phyloP scores from a whole-genome alignment of 1,140 invertebrate genomes.

The Antheraea pernyi region DNA sequence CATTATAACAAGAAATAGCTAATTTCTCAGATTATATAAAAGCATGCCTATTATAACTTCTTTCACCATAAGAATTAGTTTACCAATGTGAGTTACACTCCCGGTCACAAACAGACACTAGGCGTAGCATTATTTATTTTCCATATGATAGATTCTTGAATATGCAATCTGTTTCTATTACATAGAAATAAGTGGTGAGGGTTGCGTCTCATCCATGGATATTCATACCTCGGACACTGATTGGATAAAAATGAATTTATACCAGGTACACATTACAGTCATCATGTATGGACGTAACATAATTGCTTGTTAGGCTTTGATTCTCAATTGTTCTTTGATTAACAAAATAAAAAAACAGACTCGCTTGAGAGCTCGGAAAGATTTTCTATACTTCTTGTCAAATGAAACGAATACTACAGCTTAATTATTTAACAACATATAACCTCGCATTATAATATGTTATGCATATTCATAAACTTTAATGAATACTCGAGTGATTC shows the following conservation, averaged over 20 bases:
- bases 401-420: slow-evolving; percentile 30
- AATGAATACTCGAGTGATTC: neutral
- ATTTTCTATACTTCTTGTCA: slow-evolving; percentile 44
- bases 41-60: too few species aligned
- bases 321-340: slow-evolving; percentile 71
- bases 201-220: slow-evolving; percentile 41
- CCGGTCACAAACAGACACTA: too few species aligned
- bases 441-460: slow-evolving; percentile 24
- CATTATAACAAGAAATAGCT: too few species aligned
- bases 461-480: slow-evolving; percentile 18
- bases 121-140: too few species aligned
- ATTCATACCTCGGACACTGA: slow-evolving; percentile 54
- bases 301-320: slow-evolving; percentile 72
- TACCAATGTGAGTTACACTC: too few species aligned
- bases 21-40: too few species aligned
- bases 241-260: slow-evolving; percentile 62
- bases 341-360: slow-evolving; percentile 52
- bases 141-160: slow-evolving; percentile 67
- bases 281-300: slow-evolving; percentile 57
- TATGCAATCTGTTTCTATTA: slow-evolving; percentile 59
- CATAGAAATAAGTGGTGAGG: slow-evolving; percentile 23
- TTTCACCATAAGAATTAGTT: too few species aligned
- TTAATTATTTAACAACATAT: slow-evolving; percentile 48
- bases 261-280: slow-evolving; percentile 41
- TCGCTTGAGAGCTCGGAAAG: slow-evolving; percentile 32